Evolutionary conservation across 2,113 vertebrate species (phyloP).

Genomic region (Falco punctatus): DNA sequence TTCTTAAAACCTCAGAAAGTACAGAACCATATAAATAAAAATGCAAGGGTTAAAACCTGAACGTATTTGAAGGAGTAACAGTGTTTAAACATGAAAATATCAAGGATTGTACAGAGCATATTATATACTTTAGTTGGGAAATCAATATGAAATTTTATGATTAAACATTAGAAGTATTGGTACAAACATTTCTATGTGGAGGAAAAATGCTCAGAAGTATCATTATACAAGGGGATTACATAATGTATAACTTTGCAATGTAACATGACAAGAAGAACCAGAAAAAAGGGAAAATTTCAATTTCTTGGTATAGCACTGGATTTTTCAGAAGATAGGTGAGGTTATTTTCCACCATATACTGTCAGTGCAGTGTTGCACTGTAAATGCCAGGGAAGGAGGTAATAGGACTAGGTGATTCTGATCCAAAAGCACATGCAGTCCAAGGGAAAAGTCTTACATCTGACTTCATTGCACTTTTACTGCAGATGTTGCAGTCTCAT

Average conservation of each 20-base stretch:
- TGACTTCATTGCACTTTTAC: not conserved
- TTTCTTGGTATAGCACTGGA: not conserved
- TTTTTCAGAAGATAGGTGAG: not conserved
- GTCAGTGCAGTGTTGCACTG: not conserved
- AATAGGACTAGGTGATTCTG: not conserved
- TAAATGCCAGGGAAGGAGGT: not conserved
- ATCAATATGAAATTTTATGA: not conserved
- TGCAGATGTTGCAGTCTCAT: not conserved
- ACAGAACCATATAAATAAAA: not conserved
- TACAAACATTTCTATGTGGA: not conserved
- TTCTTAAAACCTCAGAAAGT: not conserved
- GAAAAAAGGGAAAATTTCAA: not conserved
- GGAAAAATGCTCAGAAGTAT: not conserved
- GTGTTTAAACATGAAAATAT: not conserved
- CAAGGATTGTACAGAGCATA: not conserved
- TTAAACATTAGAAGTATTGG: not conserved
- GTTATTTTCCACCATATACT: fast-evolving
- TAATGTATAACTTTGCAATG: not conserved
- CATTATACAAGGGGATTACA: not conserved
- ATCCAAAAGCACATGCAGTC: not conserved
- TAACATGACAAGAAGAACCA: not conserved
- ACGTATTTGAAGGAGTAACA: not conserved
- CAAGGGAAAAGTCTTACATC: not conserved
- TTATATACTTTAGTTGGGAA: not conserved
- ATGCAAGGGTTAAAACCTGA: not conserved